phyloP scores from a whole-genome alignment of 2,797 vertebrate species.

The Pseudomugil gertrudae region DNA sequence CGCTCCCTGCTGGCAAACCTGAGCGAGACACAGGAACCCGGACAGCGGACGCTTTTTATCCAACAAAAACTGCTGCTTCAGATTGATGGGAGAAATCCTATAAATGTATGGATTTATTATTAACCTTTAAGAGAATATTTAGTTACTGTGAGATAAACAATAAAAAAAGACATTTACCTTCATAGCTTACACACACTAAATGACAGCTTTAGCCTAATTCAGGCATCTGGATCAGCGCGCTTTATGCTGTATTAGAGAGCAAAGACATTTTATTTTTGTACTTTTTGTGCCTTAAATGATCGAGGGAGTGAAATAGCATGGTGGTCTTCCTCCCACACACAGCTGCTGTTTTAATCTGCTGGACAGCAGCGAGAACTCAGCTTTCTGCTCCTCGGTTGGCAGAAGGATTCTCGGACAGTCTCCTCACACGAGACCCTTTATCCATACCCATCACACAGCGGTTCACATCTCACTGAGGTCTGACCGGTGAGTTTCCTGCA shows the following conservation, averaged over 20 bases:
- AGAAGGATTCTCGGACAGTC: constrained; percentile 5
- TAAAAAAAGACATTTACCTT: too few relatives aligned
- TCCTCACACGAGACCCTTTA: background rate
- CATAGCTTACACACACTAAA: too few relatives aligned
- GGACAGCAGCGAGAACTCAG: constrained; percentile 17
- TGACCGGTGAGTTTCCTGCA: background rate
- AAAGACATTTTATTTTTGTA: constrained; percentile 40
- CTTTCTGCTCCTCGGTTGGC: constrained; percentile 15
- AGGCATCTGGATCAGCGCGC: background rate
- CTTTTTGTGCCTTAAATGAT: constrained; percentile 29
- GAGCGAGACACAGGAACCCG: constrained; percentile 8
- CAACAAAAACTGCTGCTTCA: background rate
- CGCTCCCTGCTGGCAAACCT: background rate
- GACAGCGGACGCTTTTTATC: constrained; percentile 2
- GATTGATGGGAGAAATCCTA: constrained; percentile 6
- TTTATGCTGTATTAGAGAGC: background rate
- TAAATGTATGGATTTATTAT: background rate
- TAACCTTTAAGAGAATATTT: background rate
- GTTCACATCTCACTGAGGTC: background rate
- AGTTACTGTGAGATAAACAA: too few relatives aligned
- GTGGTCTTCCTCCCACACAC: constrained; percentile 61
- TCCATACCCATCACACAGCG: background rate
- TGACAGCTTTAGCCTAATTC: too few relatives aligned
- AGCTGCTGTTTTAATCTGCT: constrained; percentile 58
- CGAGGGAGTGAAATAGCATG: constrained; percentile 36